phyloP scores from a whole-genome alignment of 2,888 invertebrate genomes.

The Macaria liturata region DNA sequence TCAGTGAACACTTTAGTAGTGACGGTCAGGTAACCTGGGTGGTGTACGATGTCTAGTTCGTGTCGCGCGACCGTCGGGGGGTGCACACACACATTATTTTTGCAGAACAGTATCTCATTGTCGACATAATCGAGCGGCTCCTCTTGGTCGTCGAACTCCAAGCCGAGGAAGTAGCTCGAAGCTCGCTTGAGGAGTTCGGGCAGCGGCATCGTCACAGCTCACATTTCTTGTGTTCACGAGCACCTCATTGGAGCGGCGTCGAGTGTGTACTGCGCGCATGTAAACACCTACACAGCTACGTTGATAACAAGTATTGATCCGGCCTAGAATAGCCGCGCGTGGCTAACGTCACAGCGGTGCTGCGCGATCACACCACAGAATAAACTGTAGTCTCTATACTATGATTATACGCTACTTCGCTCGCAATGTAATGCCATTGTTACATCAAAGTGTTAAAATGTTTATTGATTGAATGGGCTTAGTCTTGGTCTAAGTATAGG shows the following conservation, averaged over 20 bases:
- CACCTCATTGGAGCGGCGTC: conserved; percentile 62
- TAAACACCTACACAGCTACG: conserved; percentile 73
- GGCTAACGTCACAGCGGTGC: conserved; percentile 54
- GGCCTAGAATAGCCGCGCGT: conserved; percentile 57
- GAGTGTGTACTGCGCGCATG: conserved; percentile 74
- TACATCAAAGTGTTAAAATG: conserved; percentile 2
- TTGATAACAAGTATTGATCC: conserved; percentile 81
- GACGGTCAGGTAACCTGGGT: conserved; percentile 95
- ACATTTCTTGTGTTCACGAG: conserved; percentile 67
- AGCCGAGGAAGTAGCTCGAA: conserved; percentile 90
- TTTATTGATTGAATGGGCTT: conserved; percentile 11
- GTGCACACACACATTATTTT: conserved; percentile 99
- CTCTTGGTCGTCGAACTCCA: conserved; percentile 84
- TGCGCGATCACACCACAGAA: conserved; percentile 26
- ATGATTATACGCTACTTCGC: conserved; percentile 20
- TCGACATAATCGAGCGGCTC: conserved; percentile 88
- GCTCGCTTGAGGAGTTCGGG: conserved; percentile 90
- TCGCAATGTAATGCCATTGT: conserved; percentile 9
- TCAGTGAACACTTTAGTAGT: conserved; percentile 91
- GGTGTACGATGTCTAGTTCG: conserved; percentile 92
- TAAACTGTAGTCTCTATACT: no score
- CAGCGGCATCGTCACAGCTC: conserved; percentile 86
- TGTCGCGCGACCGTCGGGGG: conserved; percentile 93
- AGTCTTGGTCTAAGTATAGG: neutral
- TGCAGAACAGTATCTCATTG: conserved; percentile 94